Evolutionary conservation across 2,797 vertebrate genomes (phyloP).

Genomic region (Molossus molossus): DNA sequence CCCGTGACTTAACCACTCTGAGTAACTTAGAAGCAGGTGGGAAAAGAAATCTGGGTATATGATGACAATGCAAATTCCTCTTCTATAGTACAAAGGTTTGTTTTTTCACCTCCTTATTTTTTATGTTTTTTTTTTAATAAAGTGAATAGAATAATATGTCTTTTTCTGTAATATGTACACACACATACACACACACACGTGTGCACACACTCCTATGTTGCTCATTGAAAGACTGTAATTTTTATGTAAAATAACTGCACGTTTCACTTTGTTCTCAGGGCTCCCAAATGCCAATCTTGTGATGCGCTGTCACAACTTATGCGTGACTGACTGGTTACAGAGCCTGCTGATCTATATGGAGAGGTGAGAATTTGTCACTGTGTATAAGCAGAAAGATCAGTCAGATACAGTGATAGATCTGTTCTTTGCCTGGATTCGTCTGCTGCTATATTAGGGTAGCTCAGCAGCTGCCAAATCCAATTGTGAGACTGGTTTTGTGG

Average conservation of each 20-base stretch:
- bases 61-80: conserved; percentile 20
- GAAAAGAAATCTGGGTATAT: conserved; percentile 64
- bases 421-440: conserved; percentile 89
- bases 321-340: conserved; percentile 88
- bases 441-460: conserved; percentile 88
- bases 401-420: conserved; percentile 90
- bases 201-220: conserved; percentile 22
- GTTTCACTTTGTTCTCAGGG: conserved; percentile 87
- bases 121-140: conserved; percentile 39
- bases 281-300: conserved; percentile 87
- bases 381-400: conserved; percentile 91
- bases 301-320: conserved; percentile 88
- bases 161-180: conserved; percentile 68
- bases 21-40: conserved; percentile 30
- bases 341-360: conserved; percentile 90
- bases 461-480: conserved; percentile 88
- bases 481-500: conserved; percentile 84
- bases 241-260: conserved; percentile 79
- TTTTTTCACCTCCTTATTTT: conserved; percentile 65
- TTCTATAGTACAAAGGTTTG: conserved; percentile 28
- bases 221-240: conserved; percentile 82
- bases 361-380: conserved; percentile 91
- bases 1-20: conserved; percentile 50
- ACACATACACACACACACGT: not conserved
- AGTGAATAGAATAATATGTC: conserved; percentile 57